Conservation (phyloP, 2,113 vertebrate genomes). For the Melospiza georgiana region DNA sequence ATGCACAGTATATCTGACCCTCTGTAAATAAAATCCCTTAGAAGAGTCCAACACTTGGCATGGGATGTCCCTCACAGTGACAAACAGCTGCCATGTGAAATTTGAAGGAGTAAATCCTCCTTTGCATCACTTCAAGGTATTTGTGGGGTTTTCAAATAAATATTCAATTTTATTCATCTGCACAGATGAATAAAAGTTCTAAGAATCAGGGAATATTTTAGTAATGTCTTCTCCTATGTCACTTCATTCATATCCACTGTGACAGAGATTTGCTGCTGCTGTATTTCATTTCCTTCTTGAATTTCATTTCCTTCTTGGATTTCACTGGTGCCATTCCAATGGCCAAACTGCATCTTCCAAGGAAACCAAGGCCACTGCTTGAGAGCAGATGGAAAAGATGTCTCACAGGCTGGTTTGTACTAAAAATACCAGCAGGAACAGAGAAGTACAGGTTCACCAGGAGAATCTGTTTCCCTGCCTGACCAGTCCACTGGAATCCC, state of each 20-base stretch:
- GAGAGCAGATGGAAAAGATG: background rate
- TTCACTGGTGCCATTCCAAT: background rate
- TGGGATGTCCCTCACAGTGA: background rate
- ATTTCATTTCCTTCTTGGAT: constrained; percentile 23
- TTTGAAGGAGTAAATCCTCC: background rate
- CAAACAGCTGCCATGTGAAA: background rate
- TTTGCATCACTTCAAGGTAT: background rate
- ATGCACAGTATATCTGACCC: background rate
- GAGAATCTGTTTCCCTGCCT: background rate
- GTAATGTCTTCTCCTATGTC: background rate
- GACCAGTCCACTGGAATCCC: background rate
- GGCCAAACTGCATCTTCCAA: constrained; percentile 2
- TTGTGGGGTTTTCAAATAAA: accelerated
- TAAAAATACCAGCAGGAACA: background rate
- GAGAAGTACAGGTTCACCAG: background rate
- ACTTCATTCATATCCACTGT: background rate
- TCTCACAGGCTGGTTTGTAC: background rate
- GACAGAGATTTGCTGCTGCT: background rate
- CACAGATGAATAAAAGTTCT: background rate
- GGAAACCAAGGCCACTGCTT: background rate
- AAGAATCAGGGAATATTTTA: background rate
- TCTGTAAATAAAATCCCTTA: background rate
- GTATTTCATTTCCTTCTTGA: constrained; percentile 8
- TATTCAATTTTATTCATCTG: background rate
- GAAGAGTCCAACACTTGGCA: background rate